Percentiles rank a stretch among this genome's conserved stretches.
phyloP scores from a whole-genome alignment of 2,797 vertebrate species.

The Spinibarbus caldwelli region DNA sequence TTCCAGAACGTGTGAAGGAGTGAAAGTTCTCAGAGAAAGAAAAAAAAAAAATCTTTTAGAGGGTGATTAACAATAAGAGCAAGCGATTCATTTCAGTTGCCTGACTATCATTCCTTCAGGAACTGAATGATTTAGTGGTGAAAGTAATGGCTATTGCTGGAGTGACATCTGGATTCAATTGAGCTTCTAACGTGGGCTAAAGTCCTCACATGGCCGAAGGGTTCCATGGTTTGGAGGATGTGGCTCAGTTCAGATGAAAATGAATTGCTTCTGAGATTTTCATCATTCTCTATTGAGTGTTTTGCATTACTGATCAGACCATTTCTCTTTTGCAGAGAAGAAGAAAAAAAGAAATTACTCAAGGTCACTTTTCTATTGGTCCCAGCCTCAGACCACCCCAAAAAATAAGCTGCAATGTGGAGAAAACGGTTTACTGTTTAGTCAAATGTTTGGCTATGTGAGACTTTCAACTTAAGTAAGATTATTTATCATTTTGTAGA shows the following conservation, averaged over 20 bases:
- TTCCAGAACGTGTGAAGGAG: not conserved
- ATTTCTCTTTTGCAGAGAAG: not conserved
- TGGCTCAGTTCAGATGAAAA: constrained; percentile 6
- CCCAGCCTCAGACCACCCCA: not conserved
- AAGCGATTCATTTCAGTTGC: not conserved
- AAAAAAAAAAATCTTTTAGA: not conserved
- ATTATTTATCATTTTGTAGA: not conserved
- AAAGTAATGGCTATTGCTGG: constrained; percentile 16
- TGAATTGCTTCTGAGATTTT: not conserved
- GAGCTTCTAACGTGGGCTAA: not conserved
- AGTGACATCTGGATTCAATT: constrained; percentile 39
- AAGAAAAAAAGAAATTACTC: not conserved
- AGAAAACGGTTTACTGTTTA: not conserved
- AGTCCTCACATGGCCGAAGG: not conserved
- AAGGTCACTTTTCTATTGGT: not conserved
- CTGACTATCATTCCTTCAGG: not conserved
- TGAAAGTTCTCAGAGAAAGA: not conserved
- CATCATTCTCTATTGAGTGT: not conserved
- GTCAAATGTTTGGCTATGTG: not conserved
- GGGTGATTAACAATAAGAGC: not conserved
- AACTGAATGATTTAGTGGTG: constrained; percentile 21
- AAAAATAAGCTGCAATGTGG: not conserved
- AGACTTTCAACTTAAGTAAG: not conserved
- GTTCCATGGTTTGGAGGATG: not conserved
- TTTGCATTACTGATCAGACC: not conserved